phyloP scores from a whole-genome alignment of 2,113 vertebrate species.

The Nettapus auritus region DNA sequence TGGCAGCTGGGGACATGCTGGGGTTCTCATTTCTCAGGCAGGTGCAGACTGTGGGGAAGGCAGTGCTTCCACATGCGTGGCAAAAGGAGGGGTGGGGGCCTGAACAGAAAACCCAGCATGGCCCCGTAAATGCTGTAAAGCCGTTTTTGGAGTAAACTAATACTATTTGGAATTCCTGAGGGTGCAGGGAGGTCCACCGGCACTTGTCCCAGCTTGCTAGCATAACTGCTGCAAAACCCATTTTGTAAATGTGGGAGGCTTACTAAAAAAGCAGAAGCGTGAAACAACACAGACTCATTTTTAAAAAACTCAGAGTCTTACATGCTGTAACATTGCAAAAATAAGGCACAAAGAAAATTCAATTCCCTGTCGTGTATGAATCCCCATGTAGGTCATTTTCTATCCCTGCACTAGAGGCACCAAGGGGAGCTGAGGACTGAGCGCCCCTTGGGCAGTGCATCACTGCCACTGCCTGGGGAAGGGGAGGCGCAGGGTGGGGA shows the following conservation, averaged over 20 bases:
- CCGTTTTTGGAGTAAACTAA: not conserved
- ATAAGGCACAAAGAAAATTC: not conserved
- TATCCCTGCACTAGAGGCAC: not conserved
- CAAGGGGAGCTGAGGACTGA: not conserved
- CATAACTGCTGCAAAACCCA: not conserved
- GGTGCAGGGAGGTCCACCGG: not conserved
- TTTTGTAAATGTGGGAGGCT: not conserved
- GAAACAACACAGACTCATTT: not conserved
- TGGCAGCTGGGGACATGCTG: fast-evolving
- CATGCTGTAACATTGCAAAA: not conserved
- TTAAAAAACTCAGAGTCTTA: fast-evolving
- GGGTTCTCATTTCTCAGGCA: not conserved
- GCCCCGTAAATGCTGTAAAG: not conserved
- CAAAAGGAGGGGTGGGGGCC: not conserved
- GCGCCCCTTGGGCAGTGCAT: not conserved
- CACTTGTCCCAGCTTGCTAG: slow-evolving; percentile 19
- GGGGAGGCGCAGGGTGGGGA: too few species aligned
- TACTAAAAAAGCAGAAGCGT: not conserved
- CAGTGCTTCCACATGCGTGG: not conserved
- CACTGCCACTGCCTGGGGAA: not conserved
- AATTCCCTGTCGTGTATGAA: not conserved
- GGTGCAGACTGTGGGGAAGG: not conserved
- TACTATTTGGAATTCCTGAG: not conserved
- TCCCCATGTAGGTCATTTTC: not conserved
- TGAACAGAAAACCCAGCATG: not conserved